A percentile compares a stretch with the other conserved stretches of the same genome.
These are phyloP conservation scores for Penelope pileata DNA, from an alignment of 2,113 vertebrate genomes.

Conservation along the genomic window DNA sequence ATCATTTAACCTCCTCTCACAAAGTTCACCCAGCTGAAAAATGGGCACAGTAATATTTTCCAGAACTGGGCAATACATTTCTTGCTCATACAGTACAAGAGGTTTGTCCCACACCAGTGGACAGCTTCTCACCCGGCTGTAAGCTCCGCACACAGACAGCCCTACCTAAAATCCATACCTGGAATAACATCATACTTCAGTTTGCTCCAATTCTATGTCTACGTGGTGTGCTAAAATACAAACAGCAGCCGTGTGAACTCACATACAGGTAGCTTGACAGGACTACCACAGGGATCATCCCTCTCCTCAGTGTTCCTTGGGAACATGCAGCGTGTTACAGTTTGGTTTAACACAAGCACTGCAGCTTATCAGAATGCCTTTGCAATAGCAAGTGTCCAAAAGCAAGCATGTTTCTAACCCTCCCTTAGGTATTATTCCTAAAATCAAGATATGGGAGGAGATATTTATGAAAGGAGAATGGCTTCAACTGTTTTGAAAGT, in stretches of 20 bases:
- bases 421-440: not conserved
- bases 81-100: not conserved
- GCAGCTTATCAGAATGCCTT: not conserved
- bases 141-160: not conserved
- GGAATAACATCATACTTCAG: not conserved
- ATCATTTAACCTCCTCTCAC: not conserved
- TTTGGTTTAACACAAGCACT: not conserved
- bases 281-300: not conserved
- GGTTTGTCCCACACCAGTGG: not conserved
- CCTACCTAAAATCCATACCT: not conserved
- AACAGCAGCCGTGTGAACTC: not conserved
- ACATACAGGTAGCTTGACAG: not conserved
- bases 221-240: not conserved
- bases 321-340: accelerated
- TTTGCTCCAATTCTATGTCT: not conserved
- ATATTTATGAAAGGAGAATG: not conserved
- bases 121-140: not conserved
- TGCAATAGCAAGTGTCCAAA: not conserved
- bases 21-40: conserved; percentile 31
- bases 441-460: not conserved
- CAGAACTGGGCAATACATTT: not conserved
- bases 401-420: not conserved
- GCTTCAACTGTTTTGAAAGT: not conserved
- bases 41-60: not conserved
- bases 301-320: not conserved